Conservation (phyloP, 2,797 vertebrate species). For the Notolepis coatsorum region DNA sequence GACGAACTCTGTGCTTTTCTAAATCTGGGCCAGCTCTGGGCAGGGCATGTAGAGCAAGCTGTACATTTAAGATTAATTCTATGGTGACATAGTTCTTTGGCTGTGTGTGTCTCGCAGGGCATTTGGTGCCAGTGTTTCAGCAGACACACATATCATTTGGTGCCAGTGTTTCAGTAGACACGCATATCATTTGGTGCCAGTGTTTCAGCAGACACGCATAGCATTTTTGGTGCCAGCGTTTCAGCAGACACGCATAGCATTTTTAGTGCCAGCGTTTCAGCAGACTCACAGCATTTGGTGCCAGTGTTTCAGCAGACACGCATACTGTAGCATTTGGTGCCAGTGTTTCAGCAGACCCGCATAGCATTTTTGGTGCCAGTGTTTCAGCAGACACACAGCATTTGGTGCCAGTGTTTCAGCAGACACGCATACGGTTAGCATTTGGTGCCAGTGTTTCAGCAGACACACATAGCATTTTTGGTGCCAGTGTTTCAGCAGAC, state of each 20-base stretch:
- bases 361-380: constrained; percentile 1
- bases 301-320: not conserved
- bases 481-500: no score
- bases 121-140: not conserved
- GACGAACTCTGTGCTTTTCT: constrained; percentile 16
- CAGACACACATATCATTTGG: no score
- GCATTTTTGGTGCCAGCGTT: not conserved
- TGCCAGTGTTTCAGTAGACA: no score
- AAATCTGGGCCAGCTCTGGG: constrained; percentile 5
- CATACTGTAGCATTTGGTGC: constrained; percentile 3
- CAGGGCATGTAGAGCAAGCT: not conserved
- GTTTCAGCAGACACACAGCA: not conserved
- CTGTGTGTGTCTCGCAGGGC: not conserved
- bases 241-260: not conserved
- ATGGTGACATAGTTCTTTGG: not conserved
- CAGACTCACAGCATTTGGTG: constrained; percentile 13
- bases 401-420: not conserved
- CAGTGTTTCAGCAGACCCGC: not conserved
- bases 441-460: not conserved
- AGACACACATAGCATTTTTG: no score
- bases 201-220: not conserved
- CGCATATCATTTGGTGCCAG: constrained; percentile 2
- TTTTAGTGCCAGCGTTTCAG: no score
- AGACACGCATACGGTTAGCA: not conserved
- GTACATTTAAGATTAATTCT: no score